Percentiles rank a stretch among this genome's conserved stretches.
phyloP scores from a whole-genome alignment of 2,113 vertebrate species.

The Aix galericulata region DNA sequence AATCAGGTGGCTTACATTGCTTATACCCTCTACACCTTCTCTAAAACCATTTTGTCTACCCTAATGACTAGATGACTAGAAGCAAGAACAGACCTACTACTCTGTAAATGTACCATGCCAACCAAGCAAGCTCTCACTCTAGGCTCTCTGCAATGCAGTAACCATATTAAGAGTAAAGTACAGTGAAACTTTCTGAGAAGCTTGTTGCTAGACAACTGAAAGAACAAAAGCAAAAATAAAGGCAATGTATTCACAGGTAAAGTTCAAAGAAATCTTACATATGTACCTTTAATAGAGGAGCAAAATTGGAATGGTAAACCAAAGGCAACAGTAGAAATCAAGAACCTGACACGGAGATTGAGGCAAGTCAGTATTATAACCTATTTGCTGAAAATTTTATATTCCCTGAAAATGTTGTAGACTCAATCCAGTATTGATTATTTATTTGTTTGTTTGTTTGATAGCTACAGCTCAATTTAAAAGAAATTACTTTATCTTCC shows the following conservation, averaged over 20 bases:
- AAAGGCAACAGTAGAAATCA: neutral
- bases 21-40: neutral
- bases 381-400: neutral
- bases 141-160: neutral
- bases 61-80: too few species aligned
- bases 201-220: neutral
- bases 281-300: neutral
- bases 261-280: neutral
- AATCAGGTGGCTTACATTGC: neutral
- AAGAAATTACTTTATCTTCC: neutral
- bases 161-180: neutral
- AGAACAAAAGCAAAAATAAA: constrained; percentile 2
- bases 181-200: neutral
- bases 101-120: neutral
- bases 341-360: neutral
- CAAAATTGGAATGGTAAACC: neutral
- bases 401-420: neutral
- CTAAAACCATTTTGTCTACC: neutral
- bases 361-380: neutral
- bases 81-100: neutral
- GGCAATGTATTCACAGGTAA: neutral
- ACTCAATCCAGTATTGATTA: neutral
- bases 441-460: neutral
- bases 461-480: neutral
- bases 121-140: neutral